Evolutionary conservation across 2,888 invertebrate genomes (phyloP), one percentile per base, ranked within the genome.

Genomic region (Eupithecia subfuscata): DNA sequence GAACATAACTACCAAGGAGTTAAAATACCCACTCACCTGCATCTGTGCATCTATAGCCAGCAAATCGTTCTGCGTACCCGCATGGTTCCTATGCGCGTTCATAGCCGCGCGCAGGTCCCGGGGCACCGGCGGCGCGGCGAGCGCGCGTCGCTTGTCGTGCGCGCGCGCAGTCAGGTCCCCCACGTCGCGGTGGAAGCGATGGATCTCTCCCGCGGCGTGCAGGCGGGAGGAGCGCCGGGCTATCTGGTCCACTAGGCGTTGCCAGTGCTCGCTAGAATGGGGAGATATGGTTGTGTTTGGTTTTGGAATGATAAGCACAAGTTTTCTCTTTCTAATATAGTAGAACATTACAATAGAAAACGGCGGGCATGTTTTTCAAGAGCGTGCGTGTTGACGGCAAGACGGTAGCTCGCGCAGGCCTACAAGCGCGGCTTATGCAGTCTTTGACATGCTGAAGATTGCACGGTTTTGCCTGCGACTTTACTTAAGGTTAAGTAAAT

Each of bases 131-230:
- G 98, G 97, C 1, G 97, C 97, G 0, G 98, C 97, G 64, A 99
- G 96, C 5, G 97, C 97, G 0, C 97, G 97, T 79, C 97, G 97
- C 87, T 99, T 98, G 89, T 98, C 99, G 0, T 86, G 98, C 63
- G 98, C 98, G 37, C 99, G 95, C 63, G 98, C 97, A 12, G 98
- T 91, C 2, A 98, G 97, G 87, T 99, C 99, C 34, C 97, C 98
- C 1, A 98, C 98, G 91, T 99, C 99, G 73, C 99, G 96, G 93
- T 99, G 99, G 96, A 99, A 99, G 74, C 99, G 96, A 92, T 99
- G 99, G 81, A 99, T 98, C 94, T 99, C 99, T 14, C 98, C 99
- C 1, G 99, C 99, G 0, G 98, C 99, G 87, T 97, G 97, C 60
- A 99, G 95, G 64, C 98, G 97, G 78, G 97, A 96, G 80, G 98